These are phyloP conservation scores for Scyliorhinus canicula DNA, from an alignment of 2,797 vertebrate genomes.

Conservation along the genomic window DNA sequence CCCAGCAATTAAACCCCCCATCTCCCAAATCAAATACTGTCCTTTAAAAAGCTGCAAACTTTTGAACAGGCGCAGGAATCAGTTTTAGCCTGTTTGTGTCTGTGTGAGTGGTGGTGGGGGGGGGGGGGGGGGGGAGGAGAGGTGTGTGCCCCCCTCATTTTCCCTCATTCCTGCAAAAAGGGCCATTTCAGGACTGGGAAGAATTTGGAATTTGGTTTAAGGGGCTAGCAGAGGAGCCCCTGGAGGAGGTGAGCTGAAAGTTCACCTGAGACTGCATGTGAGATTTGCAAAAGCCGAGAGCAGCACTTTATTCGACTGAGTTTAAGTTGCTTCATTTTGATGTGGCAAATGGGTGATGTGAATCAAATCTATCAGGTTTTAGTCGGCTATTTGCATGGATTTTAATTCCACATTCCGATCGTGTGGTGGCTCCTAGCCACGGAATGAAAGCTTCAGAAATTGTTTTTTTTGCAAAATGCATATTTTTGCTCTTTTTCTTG, in stretches of 20 bases:
- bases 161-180: background rate
- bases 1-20: background rate
- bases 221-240: background rate
- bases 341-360: background rate
- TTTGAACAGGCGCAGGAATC: background rate
- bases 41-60: background rate
- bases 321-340: background rate
- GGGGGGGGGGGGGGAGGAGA: fast-evolving
- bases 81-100: background rate
- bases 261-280: background rate
- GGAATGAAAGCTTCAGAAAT: background rate
- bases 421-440: background rate
- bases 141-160: background rate
- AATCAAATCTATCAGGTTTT: background rate
- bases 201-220: conserved; percentile 18
- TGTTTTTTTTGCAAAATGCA: background rate
- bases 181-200: background rate
- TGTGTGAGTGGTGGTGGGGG: no score
- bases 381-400: background rate
- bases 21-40: background rate
- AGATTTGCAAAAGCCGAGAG: no score
- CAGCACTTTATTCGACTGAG: background rate
- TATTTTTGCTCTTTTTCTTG: background rate
- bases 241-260: background rate
- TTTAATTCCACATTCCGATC: background rate